These are phyloP conservation scores for Plebejus anna DNA, from an alignment of 2,888 invertebrate species.

Conservation along the genomic window DNA sequence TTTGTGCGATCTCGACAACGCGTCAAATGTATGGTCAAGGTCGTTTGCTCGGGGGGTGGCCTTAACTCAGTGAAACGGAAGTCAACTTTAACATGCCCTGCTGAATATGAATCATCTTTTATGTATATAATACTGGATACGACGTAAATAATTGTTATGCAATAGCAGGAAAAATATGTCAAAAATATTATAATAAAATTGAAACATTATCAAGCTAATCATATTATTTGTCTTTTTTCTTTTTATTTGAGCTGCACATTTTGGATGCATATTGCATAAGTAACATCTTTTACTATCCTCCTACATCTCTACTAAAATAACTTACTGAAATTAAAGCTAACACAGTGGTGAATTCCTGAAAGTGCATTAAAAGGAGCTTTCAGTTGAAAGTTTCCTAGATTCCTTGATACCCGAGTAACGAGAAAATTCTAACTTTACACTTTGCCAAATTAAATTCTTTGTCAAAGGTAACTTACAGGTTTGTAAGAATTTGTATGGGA, in stretches of 20 bases:
- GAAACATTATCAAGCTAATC: no score
- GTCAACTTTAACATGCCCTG: no score
- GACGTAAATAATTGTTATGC: no score
- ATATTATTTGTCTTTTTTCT: no score
- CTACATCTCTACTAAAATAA: neutral
- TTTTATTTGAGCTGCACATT: neutral
- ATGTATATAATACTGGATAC: no score
- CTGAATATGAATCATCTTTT: no score
- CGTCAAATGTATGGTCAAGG: no score
- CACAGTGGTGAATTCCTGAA: neutral
- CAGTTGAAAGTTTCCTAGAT: neutral
- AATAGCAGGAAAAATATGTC: no score
- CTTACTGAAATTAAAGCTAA: slow-evolving; percentile 5
- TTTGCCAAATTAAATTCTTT: slow-evolving; percentile 14
- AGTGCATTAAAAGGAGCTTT: slow-evolving; percentile 19
- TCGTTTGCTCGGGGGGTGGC: no score
- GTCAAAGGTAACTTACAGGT: neutral
- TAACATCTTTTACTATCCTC: neutral
- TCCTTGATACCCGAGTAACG: slow-evolving; percentile 13
- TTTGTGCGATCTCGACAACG: no score
- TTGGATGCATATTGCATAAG: neutral
- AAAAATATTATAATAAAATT: no score
- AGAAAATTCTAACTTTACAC: slow-evolving; percentile 17
- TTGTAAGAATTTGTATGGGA: slow-evolving; percentile 23
- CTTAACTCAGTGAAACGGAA: no score